Evolutionary conservation across 2,888 invertebrate genomes (phyloP), one percentile per base, ranked within the genome.

Genomic region (Amphipyra berbera): DNA sequence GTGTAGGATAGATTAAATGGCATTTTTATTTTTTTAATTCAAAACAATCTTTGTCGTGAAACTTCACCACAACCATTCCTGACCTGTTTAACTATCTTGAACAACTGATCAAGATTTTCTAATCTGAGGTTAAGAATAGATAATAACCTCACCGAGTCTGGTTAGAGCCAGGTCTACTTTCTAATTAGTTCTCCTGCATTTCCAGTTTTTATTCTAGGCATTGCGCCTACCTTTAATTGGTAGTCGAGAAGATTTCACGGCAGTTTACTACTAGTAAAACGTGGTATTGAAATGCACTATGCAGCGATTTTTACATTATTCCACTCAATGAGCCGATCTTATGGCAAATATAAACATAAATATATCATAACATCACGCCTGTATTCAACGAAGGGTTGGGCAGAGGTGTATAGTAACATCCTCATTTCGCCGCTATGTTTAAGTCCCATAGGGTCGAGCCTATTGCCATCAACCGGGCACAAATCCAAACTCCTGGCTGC

Each of bases 61-160:
- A 21, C 33, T 46, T 27, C 14, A 44, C 44, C 40, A 35, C 38
- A 58, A 54, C n/a, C 4, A 47, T 50, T 48, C 27, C 35, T 4
- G 41, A 62, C 67, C 60, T 9, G 60, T 61, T 62, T 71, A 62
- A 77, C 66, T 72, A 79, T 44, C 54, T 50, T 35, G n/a, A 40
- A 27, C 21, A 14, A 52, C 38, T 33, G 42, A 56, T 70, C 71
- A 76, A n/a, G 14, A 54, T 63, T 70, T 66, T 75, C 62, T 56
- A 56, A 15, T 21, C 21, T 7, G 5, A 49, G 45, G 52, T 53
- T 50, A 13, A 47, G 4, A 35, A 41, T 42, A 42, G n/a, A 33
- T 27, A 41, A 6, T 33, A 33, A 47, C 48, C 27, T 48, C 5
- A 45, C 47, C 54, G 21, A 21, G 14, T 45, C 46, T 46, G 13